Evolutionary conservation across 1,140 invertebrate species (phyloP), one percentile per base, ranked within the genome.

Genomic region (Samia ricini): DNA sequence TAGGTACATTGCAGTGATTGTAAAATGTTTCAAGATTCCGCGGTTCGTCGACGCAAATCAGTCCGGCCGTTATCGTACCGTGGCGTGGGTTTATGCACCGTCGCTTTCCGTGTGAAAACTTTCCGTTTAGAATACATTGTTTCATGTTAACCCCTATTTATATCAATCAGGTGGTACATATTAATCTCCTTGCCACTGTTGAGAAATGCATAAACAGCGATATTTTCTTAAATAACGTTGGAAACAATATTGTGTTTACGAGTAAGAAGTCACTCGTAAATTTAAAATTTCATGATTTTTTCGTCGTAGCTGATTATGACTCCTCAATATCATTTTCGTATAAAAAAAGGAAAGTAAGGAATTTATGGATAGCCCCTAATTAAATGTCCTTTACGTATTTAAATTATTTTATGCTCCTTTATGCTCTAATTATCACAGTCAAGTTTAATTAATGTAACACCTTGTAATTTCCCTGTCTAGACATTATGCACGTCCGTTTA

Each of bases 31-130:
- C 65, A 71, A 71, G 77, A 79, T 67, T 75, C 61, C 72, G 75
- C 68, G 71, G 63, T 70, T 68, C 56, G 61, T 50, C 65, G 67
- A 62, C 61, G 63, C 64, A 71, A 71, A 63, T 65, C 52, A 69
- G 57, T n/a, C 61, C 62, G 61, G 66, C 65, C 75, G 77, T 72
- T 76, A 81, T 79, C 78, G 81, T 75, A 83, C 81, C 83, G 81
- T 83, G 74, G 77, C 75, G 71, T 71, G 57, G 59, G 72, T 82
- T 82, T 67, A 83, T 78, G 86, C 82, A 76, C 82, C 78, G 81
- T 60, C 74, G 77, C 78, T 58, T 71, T 26, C 69, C 83, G 86
- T 89, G 86, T 76, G 86, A 89, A 85, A 69, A 52, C 81, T 75
- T 79, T 74, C 76, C 68, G 69, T 61, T 71, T 15, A 42, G 42